Evolutionary conservation across 2,113 vertebrate genomes (phyloP).

Genomic region (Oreochromis niloticus): DNA sequence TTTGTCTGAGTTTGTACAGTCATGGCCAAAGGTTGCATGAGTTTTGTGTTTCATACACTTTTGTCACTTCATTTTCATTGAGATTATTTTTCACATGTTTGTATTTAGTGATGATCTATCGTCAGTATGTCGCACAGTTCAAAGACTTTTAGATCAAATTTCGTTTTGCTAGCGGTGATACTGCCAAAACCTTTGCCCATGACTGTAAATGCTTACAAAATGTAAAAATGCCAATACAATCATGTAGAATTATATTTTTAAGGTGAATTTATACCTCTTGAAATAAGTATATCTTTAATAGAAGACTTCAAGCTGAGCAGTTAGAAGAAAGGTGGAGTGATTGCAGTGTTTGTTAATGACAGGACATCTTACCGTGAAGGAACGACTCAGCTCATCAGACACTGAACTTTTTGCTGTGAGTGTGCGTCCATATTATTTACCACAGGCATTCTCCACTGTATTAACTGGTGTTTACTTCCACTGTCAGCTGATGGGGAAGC

Average conservation of each 20-base stretch:
- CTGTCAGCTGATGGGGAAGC: not conserved
- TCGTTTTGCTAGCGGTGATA: not conserved
- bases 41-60: not conserved
- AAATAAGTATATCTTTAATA: accelerated
- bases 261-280: not conserved
- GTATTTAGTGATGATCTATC: not conserved
- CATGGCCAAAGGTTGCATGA: not conserved
- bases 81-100: not conserved
- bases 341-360: not conserved
- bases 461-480: not conserved
- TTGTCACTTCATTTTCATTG: not conserved
- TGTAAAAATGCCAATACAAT: not conserved
- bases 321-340: not conserved
- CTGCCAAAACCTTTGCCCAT: not conserved
- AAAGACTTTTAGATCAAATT: not conserved
- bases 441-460: not conserved
- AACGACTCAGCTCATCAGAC: accelerated
- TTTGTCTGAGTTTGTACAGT: not conserved
- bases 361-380: not conserved
- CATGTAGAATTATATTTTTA: not conserved
- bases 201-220: not conserved
- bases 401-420: not conserved
- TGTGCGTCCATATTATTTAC: not conserved
- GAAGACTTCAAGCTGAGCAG: not conserved
- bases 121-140: not conserved